These are phyloP conservation scores for Himalopsyche anomala DNA, from an alignment of 2,888 invertebrate species.

Conservation along the genomic window DNA sequence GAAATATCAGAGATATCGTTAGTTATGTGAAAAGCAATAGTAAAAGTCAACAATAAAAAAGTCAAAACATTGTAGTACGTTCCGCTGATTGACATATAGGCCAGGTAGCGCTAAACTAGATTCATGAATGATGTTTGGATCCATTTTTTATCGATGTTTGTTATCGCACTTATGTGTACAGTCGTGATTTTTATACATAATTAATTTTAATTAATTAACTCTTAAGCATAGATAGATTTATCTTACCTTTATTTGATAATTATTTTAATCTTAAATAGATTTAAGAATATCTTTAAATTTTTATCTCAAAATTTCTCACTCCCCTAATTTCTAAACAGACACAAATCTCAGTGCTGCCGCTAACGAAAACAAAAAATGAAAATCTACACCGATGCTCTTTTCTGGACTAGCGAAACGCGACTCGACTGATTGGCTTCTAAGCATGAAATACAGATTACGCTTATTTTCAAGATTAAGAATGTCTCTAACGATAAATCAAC, in stretches of 20 bases:
- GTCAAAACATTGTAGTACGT: conserved; percentile 40
- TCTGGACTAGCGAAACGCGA: background rate
- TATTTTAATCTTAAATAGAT: conserved; percentile 38
- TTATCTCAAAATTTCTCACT: conserved; percentile 38
- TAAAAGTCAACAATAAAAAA: conserved; percentile 5
- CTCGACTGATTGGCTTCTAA: conserved; percentile 36
- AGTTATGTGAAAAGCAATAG: background rate
- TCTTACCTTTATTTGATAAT: conserved; percentile 43
- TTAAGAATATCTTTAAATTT: conserved; percentile 42
- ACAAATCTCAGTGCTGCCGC: conserved; percentile 24
- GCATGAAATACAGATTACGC: conserved; percentile 32
- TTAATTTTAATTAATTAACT: conserved; percentile 46
- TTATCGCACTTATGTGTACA: conserved; percentile 62
- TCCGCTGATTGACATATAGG: conserved; percentile 52
- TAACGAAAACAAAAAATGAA: background rate
- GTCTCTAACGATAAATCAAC: conserved; percentile 21
- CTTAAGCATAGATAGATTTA: conserved; percentile 45
- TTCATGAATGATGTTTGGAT: conserved; percentile 60
- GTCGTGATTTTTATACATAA: conserved; percentile 57
- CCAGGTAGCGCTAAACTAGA: conserved; percentile 61
- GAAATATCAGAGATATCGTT: conserved; percentile 3
- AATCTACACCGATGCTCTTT: conserved; percentile 12
- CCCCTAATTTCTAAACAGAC: conserved; percentile 32
- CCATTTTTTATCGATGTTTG: conserved; percentile 63
- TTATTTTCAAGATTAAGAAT: background rate